These are phyloP conservation scores for Nesogale talazaci DNA, from an alignment of 2,113 vertebrate genomes.

Conservation along the genomic window DNA sequence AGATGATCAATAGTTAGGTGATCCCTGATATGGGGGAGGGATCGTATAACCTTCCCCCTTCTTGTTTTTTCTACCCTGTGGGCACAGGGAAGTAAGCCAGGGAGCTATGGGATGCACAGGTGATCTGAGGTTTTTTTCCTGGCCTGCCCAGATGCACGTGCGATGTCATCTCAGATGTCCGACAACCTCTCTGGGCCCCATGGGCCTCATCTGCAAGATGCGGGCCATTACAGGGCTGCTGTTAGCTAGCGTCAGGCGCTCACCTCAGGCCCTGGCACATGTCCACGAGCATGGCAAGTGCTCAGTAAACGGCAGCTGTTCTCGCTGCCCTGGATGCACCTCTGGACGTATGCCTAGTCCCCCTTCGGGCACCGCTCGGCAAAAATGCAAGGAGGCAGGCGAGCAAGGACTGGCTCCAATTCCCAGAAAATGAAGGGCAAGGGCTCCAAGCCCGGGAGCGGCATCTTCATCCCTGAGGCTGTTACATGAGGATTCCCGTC, in stretches of 20 bases:
- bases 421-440: not conserved
- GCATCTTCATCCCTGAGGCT: not conserved
- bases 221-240: constrained; percentile 38
- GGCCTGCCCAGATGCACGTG: not conserved
- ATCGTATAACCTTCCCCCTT: not conserved
- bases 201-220: constrained; percentile 41
- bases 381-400: not conserved
- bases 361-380: not conserved
- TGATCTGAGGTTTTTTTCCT: constrained; percentile 31
- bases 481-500: rapidly evolving
- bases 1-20: not conserved
- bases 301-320: not conserved
- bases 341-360: not conserved
- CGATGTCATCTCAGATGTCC: constrained; percentile 31
- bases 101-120: not conserved
- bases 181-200: constrained; percentile 43
- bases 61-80: not conserved
- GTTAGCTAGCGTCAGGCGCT: not conserved
- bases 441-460: not conserved
- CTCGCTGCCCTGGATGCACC: not conserved
- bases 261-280: not conserved
- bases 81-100: not conserved
- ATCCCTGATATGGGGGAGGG: not conserved
- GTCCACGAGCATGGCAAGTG: not conserved
- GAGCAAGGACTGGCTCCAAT: not conserved